Conservation (phyloP, 2,113 vertebrate genomes). For the Cololabis saira region DNA sequence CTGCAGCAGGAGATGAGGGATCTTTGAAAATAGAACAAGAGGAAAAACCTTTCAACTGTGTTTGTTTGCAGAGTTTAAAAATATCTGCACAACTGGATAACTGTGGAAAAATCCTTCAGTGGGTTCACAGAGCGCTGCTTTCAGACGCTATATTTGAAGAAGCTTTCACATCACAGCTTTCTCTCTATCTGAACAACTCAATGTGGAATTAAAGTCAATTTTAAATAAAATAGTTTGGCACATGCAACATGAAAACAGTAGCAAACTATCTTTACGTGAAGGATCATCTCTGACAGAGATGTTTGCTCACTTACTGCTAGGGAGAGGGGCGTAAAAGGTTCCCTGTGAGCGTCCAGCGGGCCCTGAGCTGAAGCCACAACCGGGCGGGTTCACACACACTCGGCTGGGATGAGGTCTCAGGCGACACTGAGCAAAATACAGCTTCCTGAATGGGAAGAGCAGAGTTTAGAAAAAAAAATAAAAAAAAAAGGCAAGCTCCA, state of each 20-base stretch:
- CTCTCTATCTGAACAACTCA: constrained; percentile 9
- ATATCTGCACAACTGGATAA: constrained; percentile 17
- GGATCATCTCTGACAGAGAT: constrained; percentile 1
- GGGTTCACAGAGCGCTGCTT: constrained; percentile 27
- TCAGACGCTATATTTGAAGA: constrained; percentile 15
- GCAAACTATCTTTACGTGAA: constrained; percentile 10
- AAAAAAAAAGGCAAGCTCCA: constrained; percentile 9
- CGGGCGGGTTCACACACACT: constrained; percentile 87
- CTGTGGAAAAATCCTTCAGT: constrained; percentile 25
- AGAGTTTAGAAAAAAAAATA: background rate
- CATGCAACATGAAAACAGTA: constrained; percentile 5
- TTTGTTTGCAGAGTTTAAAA: constrained; percentile 47
- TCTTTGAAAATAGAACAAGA: constrained; percentile 61
- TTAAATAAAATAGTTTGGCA: too few species aligned
- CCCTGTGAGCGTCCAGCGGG: constrained; percentile 90
- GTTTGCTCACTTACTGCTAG: constrained; percentile 80
- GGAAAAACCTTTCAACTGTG: constrained; percentile 5
- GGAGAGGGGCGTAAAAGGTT: constrained; percentile 87
- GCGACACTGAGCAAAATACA: constrained; percentile 91
- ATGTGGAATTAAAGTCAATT: constrained; percentile 11
- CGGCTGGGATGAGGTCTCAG: constrained; percentile 91
- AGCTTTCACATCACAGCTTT: background rate
- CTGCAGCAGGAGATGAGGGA: constrained; percentile 43
- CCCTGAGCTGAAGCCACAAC: constrained; percentile 89
- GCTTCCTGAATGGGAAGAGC: constrained; percentile 81